phyloP scores from a whole-genome alignment of 1,140 invertebrate genomes.

The Heliconius congener region DNA sequence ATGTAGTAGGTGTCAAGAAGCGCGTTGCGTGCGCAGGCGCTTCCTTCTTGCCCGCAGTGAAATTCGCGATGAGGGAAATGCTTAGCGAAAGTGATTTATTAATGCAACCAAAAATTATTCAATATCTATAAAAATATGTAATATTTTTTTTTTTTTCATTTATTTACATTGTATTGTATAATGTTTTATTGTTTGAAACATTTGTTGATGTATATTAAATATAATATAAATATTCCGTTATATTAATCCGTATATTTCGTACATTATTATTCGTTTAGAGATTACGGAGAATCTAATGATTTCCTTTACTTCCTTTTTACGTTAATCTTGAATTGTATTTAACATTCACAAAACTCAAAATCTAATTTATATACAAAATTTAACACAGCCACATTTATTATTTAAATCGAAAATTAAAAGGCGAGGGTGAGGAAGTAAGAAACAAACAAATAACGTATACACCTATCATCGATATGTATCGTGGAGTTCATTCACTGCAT shows the following conservation, averaged over 20 bases:
- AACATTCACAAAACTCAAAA: not conserved
- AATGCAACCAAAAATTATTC: constrained; percentile 56
- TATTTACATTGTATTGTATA: not conserved
- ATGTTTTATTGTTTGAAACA: no score
- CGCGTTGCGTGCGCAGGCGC: constrained; percentile 45
- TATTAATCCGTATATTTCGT: no score
- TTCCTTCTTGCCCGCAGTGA: constrained; percentile 54
- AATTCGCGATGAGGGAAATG: constrained; percentile 64
- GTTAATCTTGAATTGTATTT: no score
- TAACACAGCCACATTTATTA: not conserved
- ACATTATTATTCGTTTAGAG: no score
- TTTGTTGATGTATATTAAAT: no score
- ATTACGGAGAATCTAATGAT: no score
- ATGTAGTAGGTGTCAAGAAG: constrained; percentile 31
- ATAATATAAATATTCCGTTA: no score
- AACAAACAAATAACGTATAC: constrained; percentile 51
- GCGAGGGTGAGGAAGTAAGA: constrained; percentile 29
- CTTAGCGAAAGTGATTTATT: constrained; percentile 69
- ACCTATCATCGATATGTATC: constrained; percentile 47
- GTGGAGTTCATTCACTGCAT: constrained; percentile 71
- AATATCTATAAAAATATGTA: constrained; percentile 13
- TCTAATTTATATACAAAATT: not conserved
- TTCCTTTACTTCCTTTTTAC: no score
- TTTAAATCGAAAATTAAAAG: constrained; percentile 21
- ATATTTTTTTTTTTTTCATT: not conserved